Evolutionary conservation across 2,113 vertebrate genomes (phyloP), one percentile per base, ranked within the genome.

Genomic region (Isurus oxyrinchus): DNA sequence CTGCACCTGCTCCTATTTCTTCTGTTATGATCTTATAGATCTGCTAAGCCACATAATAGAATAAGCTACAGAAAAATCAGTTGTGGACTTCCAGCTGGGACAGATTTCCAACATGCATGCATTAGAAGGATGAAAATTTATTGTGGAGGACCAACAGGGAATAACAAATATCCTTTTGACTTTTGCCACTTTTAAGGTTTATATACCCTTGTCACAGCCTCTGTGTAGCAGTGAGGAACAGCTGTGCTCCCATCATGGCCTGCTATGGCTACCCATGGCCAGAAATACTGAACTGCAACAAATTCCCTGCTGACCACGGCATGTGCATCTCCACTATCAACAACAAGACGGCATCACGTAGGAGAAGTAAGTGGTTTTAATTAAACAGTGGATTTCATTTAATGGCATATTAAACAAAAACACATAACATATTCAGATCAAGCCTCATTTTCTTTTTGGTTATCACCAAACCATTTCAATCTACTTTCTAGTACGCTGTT

Each of bases 241-340:
- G 98, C 97, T 99, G 98, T 0, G 98, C 98, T 0, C 98, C 99
- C 2, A 98, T 98, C 96, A 98, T 98, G 98, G 98, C 97, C 91
- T 98, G 98, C 96, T 99, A 98, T 0, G 97, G 98, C 25, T 98
- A 98, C 96, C 98, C 98, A 93, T 98, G 98, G 98, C 98, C 98
- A 0, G 98, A 98, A 96, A 98, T 98, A 96, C 97, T 98, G 19
- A 97, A 97, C 96, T 98, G 98, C 93, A 97, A 98, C 97, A 97
- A 98, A 97, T 99, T 99, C 96, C 98, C 98, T 8, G 96, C 97
- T 0, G 98, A 98, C 59, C 98, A 98, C 0, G 97, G 98, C 57
- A 98, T 99, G 97, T 98, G 98, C 95, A 98, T 98, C 55, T 97
- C 98, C 1, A 98, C 98, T 0, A 96, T 98, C 79, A 97, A 97